Evolutionary conservation across 2,113 vertebrate genomes (phyloP).

Genomic region (Embiotoca jacksoni): DNA sequence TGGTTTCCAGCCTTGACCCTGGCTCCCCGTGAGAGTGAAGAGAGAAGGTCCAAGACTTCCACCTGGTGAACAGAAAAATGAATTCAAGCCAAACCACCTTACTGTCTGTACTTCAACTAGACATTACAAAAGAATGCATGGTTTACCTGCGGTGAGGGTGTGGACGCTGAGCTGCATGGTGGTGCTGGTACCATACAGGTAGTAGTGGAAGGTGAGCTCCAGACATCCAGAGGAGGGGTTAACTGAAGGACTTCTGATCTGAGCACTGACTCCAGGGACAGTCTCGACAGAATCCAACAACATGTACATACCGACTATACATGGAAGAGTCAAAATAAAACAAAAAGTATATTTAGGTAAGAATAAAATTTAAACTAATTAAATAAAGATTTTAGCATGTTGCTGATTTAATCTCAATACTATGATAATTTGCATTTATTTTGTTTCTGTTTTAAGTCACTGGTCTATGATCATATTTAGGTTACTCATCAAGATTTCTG

Average conservation of each 20-base stretch:
- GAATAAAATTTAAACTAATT: background rate
- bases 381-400: background rate
- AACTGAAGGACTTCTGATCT: constrained; percentile 80
- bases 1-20: constrained; percentile 78
- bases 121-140: background rate
- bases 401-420: too few relatives aligned
- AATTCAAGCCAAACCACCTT: background rate
- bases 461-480: too few relatives aligned
- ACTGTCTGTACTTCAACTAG: background rate
- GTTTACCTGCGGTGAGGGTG: constrained; percentile 72
- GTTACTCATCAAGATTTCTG: too few relatives aligned
- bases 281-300: constrained; percentile 78
- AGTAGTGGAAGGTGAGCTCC: constrained; percentile 85
- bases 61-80: constrained; percentile 46
- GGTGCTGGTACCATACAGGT: constrained; percentile 79
- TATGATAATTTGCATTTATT: too few relatives aligned
- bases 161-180: constrained; percentile 81
- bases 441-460: too few relatives aligned
- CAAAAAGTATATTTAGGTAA: background rate
- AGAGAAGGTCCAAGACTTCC: constrained; percentile 69
- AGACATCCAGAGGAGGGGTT: constrained; percentile 77
- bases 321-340: background rate
- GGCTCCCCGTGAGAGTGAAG: constrained; percentile 76
- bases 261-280: constrained; percentile 56
- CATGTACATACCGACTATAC: constrained; percentile 84